Base-by-base conservation (phyloP, 2,797 vertebrate genomes). In the Xiphorhynchus erythropygius region DNA sequence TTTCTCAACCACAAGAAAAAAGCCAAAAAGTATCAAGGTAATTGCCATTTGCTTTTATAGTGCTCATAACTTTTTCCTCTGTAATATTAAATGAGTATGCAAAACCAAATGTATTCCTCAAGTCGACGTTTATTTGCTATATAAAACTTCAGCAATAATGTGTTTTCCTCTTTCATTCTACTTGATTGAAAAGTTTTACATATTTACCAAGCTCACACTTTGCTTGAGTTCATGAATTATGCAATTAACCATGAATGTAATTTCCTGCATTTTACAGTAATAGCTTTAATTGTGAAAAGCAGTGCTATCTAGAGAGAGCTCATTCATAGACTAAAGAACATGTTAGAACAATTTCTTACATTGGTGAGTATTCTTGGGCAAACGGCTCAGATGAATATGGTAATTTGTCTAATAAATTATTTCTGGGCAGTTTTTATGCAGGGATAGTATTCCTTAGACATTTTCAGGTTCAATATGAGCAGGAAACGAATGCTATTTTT, bases 101-200 rank as follows among this genome's bases (percentile, higher is more conserved):
- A 89, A 94, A 96, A 10, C 25, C 49, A 86, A 92, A 84, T 83
- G 25, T 44, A 89, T 84, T 93, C 83, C 53, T 93, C 37, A 24
- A 60, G 53, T 90, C 67, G 60, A 53, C 79, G 64, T 82, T 76
- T 81, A 96, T 92, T 90, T 94, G 62, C 88, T 95, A 85, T 96
- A 93, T 86, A 84, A 90, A 96, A n/a, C 53, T 74, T 74, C 76
- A 90, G 67, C 62, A 63, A 76, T 91, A 90, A 94, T 84, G 64
- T 57, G 17, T 93, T 95, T 91, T 84, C 53, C 65, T 84, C 67
- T 78, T 78, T 81, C 63, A 44, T 82, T 94, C 86, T 84, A 85
- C 64, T 93, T 87, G 90, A 94, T 94, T 84, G 85, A 91, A 94
- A 94, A 92, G 67, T 94, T 97, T 90, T 93, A 87, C 83, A 73